These are phyloP conservation scores for Halocaridina rubra DNA, from an alignment of 2,888 invertebrate genomes.

Conservation along the genomic window DNA sequence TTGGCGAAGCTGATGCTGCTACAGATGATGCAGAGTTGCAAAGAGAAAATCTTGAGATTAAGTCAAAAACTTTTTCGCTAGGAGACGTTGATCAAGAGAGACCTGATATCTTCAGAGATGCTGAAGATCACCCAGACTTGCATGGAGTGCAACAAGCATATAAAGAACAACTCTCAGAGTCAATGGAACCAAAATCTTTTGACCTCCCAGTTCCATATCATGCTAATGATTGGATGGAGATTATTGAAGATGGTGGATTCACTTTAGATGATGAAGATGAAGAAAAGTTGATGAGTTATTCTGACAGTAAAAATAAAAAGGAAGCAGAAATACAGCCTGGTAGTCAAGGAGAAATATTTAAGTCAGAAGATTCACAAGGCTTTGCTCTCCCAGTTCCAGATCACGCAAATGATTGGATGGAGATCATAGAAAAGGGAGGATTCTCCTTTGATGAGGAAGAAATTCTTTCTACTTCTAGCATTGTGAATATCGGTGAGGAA, in stretches of 20 bases:
- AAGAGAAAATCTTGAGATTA: too few species aligned
- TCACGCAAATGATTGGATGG: constrained; percentile 59
- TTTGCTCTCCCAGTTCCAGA: constrained; percentile 44
- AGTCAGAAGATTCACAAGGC: background rate
- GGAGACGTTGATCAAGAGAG: too few species aligned
- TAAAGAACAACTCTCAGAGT: background rate
- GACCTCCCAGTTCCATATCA: constrained; percentile 42
- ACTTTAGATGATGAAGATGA: constrained; percentile 50
- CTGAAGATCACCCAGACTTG: too few species aligned
- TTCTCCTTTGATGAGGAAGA: constrained; percentile 57
- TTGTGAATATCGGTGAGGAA: too few species aligned
- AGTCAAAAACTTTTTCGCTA: too few species aligned
- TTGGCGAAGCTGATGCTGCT: background rate
- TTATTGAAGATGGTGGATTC: constrained; percentile 49
- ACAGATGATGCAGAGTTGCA: too few species aligned
- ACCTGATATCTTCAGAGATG: too few species aligned
- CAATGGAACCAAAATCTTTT: background rate
- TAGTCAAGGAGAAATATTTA: background rate
- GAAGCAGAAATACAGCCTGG: background rate
- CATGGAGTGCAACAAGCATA: too few species aligned
- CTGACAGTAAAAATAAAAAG: background rate
- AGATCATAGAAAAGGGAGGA: constrained; percentile 49
- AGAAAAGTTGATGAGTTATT: background rate
- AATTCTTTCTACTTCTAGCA: background rate
- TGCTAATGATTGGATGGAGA: constrained; percentile 59